Evolutionary conservation across 2,797 vertebrate species (phyloP).

Genomic region (Pterois miles): DNA sequence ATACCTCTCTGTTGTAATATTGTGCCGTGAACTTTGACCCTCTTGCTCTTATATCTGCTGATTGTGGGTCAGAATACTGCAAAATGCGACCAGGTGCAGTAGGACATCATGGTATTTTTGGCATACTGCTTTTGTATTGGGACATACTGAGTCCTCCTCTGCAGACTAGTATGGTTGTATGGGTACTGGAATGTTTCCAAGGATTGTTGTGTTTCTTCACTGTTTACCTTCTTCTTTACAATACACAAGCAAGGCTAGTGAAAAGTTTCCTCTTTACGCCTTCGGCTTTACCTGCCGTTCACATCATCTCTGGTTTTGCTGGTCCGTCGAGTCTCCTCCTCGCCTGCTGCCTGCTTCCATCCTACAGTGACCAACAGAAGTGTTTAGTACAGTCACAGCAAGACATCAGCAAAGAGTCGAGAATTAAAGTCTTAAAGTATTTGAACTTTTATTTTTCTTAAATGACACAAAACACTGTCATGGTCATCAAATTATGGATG

Average conservation of each 20-base stretch:
- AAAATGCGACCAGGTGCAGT: too few relatives aligned
- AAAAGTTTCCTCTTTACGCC: not conserved
- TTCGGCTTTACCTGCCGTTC: not conserved
- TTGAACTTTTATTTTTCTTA: not conserved
- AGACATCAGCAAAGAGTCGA: not conserved
- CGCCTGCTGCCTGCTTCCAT: not conserved
- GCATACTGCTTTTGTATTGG: too few relatives aligned
- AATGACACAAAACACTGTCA: not conserved
- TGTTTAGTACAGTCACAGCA: conserved; percentile 7
- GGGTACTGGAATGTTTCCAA: not conserved
- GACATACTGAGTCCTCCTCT: too few relatives aligned
- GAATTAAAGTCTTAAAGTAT: not conserved
- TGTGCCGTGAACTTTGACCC: too few relatives aligned
- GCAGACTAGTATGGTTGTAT: too few relatives aligned
- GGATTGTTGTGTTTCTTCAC: not conserved
- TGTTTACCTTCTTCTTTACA: not conserved
- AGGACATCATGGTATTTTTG: too few relatives aligned
- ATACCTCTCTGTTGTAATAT: too few relatives aligned
- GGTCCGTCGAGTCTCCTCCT: not conserved
- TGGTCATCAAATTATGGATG: not conserved
- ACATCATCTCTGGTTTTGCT: not conserved
- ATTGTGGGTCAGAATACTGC: too few relatives aligned
- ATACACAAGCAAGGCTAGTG: not conserved
- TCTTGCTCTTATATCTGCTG: too few relatives aligned
- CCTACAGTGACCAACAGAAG: not conserved